phyloP scores from a whole-genome alignment of 2,797 vertebrate genomes.

The Lagorchestes hirsutus region DNA sequence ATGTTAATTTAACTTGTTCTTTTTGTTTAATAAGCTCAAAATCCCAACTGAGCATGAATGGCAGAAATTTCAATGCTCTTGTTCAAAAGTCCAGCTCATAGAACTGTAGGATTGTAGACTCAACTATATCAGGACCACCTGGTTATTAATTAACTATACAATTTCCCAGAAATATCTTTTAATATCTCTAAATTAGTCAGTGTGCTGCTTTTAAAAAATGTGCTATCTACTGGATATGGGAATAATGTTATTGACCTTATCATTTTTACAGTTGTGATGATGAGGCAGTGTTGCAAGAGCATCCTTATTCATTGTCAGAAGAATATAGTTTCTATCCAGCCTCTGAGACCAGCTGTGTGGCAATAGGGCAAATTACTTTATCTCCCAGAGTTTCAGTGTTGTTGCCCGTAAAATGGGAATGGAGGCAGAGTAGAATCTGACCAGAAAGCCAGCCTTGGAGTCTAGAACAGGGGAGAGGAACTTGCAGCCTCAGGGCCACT shows the following conservation, averaged over 20 bases:
- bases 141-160: conserved; percentile 41
- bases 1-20: conserved; percentile 71
- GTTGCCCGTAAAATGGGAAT: neutral
- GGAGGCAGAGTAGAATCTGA: neutral
- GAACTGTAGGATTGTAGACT: conserved; percentile 36
- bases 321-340: neutral
- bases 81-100: conserved; percentile 56
- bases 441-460: neutral
- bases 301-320: neutral
- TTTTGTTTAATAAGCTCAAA: conserved; percentile 74
- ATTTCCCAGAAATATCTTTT: neutral
- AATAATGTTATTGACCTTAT: conserved; percentile 34
- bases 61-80: conserved; percentile 50
- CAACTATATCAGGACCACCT: conserved; percentile 60
- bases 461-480: too few relatives aligned
- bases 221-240: conserved; percentile 43
- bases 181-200: conserved; percentile 31
- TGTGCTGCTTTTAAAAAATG: conserved; percentile 56
- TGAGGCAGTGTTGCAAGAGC: neutral
- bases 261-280: neutral
- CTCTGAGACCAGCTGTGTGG: neutral
- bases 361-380: neutral
- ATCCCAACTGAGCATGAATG: conserved; percentile 61
- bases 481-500: too few relatives aligned
- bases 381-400: neutral